Percentiles rank a stretch among this genome's conserved stretches.
These are phyloP conservation scores for Streptopelia turtur DNA, from an alignment of 2,797 vertebrate species.

Conservation along the genomic window DNA sequence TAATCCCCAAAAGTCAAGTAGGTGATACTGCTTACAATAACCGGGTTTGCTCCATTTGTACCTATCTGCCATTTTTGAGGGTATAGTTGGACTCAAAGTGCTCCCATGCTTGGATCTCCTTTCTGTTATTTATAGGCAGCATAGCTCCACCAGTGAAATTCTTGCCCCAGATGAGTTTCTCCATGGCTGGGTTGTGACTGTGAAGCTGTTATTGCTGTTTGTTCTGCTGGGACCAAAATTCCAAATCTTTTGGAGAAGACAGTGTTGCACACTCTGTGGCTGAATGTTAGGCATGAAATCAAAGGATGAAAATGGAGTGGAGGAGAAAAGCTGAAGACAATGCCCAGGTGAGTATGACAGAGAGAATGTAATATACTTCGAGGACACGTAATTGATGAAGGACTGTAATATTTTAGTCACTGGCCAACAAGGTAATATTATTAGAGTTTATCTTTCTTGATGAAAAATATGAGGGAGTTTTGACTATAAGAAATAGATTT, in stretches of 20 bases:
- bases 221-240: neutral
- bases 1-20: neutral
- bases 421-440: neutral
- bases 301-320: neutral
- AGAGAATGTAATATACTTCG: neutral
- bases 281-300: neutral
- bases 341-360: neutral
- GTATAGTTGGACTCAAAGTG: neutral
- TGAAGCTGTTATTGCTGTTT: neutral
- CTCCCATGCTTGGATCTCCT: neutral
- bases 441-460: neutral
- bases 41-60: neutral
- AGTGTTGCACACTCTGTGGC: neutral
- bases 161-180: neutral
- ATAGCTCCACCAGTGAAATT: neutral
- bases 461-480: neutral
- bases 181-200: rapidly evolving
- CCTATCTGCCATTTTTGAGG: neutral
- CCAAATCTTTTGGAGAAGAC: neutral
- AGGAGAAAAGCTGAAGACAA: neutral
- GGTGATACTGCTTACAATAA: neutral
- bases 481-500: neutral
- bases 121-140: rapidly evolving
- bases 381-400: neutral
- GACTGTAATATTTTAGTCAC: neutral